Base-by-base conservation (phyloP, 2,888 invertebrate genomes). In the Elgonia sp. region DNA sequence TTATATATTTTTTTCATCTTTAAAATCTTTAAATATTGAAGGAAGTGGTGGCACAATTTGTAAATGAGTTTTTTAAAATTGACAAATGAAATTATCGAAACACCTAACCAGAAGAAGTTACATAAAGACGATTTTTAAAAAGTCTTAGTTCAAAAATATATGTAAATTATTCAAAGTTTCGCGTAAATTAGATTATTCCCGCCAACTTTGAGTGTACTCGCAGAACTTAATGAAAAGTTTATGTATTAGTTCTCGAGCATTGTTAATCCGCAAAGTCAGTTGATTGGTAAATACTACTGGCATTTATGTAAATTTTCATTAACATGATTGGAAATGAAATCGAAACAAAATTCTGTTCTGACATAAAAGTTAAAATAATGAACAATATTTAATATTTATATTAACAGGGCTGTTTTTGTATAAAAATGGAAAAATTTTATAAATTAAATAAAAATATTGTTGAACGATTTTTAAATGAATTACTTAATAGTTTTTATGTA, bases 101-200 rank as follows among this genome's bases (percentile, higher is more conserved):
- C 69, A 53, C 50, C 18, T 29, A 9, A 18, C 8, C 37, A 29
- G 29, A n/a, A 16, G 21, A 69, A 46, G 50, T 29, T 53, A 37
- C 12, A 53, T 53, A 69, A 69, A 69, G 69, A 53, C 69, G 53
- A 53, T 46, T 9, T 21, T 16, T 20, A 57, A 73, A 73, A 73
- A 73, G 57, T 57, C 40, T 14, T 2, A 73, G 14, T 20, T 73
- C 57, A 14, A 12, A 73, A 73, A 73, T 73, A 57, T 57, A 70
- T 55, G 70, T 39, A 55, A 70, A 57, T 57, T 70, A 40, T 40
- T 57, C 72, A 73, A 73, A 73, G 72, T 73, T 73, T 73, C 72
- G 40, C 40, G 55, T 39, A 55, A 70, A 55, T 46, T 39, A 18
- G 39, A 70, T 70, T 70, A 55, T 70, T 20, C 50, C 55, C 20